Percentiles rank a stretch among this genome's conserved stretches.
phyloP scores from a whole-genome alignment of 2,797 vertebrate species.

The Anguilla pacifica region DNA sequence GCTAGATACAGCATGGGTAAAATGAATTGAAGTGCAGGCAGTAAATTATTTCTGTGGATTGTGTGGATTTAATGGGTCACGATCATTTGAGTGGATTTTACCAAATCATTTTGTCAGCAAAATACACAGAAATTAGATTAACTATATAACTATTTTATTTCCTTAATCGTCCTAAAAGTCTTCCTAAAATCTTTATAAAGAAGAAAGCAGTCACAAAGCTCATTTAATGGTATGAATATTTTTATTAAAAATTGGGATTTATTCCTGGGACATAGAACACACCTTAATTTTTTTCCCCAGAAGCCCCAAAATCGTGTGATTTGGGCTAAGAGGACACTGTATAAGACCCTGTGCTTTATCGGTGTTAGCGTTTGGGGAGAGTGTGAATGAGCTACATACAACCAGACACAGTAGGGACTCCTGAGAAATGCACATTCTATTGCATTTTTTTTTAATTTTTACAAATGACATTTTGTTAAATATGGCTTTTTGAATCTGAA shows the following conservation, averaged over 20 bases:
- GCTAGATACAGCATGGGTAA: not conserved
- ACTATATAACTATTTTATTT: not conserved
- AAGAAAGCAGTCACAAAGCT: not conserved
- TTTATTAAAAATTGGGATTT: slow-evolving; percentile 18
- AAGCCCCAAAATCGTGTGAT: not conserved
- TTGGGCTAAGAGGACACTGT: not conserved
- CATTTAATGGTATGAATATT: slow-evolving; percentile 21
- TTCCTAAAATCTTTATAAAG: not conserved
- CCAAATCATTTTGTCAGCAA: not conserved
- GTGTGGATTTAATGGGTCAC: not conserved
- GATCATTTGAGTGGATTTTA: not conserved
- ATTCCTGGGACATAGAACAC: slow-evolving; percentile 2
- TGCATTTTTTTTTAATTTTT: not conserved
- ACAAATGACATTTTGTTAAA: not conserved
- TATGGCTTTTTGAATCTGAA: slow-evolving; percentile 7
- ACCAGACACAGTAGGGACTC: not conserved
- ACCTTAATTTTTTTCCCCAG: not conserved
- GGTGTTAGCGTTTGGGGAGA: not conserved
- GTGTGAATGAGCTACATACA: not conserved
- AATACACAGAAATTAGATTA: not conserved
- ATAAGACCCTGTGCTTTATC: not conserved
- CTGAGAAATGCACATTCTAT: slow-evolving; percentile 13
- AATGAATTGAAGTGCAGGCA: not conserved
- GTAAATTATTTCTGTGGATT: not conserved
- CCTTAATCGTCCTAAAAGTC: not conserved